A percentile compares a stretch with the other conserved stretches of the same genome.
Evolutionary conservation across 2,113 vertebrate genomes (phyloP).

Genomic region (Astur gentilis): DNA sequence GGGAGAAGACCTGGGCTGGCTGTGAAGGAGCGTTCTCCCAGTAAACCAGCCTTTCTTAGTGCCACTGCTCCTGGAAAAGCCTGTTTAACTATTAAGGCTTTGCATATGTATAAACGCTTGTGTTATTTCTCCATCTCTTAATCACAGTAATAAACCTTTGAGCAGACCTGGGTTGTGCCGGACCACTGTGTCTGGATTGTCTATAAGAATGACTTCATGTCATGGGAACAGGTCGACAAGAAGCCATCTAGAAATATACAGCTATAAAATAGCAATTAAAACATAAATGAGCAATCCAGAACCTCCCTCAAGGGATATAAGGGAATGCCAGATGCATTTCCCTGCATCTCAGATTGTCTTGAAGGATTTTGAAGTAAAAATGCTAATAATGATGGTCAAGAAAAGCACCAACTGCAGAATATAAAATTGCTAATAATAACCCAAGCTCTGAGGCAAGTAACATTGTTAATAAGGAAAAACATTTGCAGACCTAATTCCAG

Average conservation of each 20-base stretch:
- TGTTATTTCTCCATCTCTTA: neutral
- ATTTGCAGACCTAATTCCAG: neutral
- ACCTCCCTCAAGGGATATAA: neutral
- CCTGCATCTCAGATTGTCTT: neutral
- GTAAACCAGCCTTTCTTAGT: neutral
- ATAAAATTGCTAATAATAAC: neutral
- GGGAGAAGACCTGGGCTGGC: neutral
- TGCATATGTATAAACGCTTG: neutral
- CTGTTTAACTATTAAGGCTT: neutral
- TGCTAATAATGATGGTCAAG: neutral
- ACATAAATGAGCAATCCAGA: neutral
- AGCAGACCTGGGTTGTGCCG: neutral
- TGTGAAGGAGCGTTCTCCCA: neutral
- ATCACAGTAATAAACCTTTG: neutral
- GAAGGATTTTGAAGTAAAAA: constrained; percentile 15
- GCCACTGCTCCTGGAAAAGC: neutral
- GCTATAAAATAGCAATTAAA: constrained; percentile 19
- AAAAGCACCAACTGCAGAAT: neutral
- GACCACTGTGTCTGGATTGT: neutral
- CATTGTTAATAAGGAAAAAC: neutral
- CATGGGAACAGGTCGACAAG: neutral
- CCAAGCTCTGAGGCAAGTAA: neutral
- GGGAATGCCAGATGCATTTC: neutral
- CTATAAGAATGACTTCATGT: neutral
- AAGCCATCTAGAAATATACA: neutral